Evolutionary conservation across 2,113 vertebrate species (phyloP).

Genomic region (Regulus satrapa): DNA sequence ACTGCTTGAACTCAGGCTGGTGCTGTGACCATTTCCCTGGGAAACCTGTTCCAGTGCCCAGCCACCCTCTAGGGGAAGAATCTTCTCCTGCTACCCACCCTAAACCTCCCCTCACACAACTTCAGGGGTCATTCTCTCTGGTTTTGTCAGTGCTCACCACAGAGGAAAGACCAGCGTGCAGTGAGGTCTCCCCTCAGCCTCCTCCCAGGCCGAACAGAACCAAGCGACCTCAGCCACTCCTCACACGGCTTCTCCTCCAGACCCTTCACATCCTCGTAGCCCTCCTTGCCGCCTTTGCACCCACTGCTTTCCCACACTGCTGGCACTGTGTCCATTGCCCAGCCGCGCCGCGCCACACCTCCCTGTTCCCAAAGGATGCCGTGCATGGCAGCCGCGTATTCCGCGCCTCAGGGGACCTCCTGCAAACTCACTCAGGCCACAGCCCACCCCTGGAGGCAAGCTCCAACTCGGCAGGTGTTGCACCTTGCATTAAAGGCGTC

Average conservation of each 20-base stretch:
- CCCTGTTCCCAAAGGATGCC: rapidly evolving
- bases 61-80: rapidly evolving
- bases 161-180: not conserved
- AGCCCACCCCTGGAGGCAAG: not conserved
- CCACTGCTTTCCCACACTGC: rapidly evolving
- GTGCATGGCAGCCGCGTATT: rapidly evolving
- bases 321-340: rapidly evolving
- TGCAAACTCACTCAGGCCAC: not conserved
- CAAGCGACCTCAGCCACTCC: rapidly evolving
- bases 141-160: rapidly evolving
- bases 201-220: not conserved
- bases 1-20: not conserved
- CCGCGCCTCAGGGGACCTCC: rapidly evolving
- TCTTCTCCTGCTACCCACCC: rapidly evolving
- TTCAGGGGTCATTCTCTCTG: rapidly evolving
- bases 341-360: not conserved
- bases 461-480: rapidly evolving
- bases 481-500: rapidly evolving
- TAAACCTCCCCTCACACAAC: rapidly evolving
- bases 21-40: not conserved
- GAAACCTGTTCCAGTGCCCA: not conserved
- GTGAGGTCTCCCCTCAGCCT: not conserved
- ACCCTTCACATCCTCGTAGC: rapidly evolving
- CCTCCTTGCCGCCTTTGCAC: rapidly evolving
- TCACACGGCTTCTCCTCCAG: rapidly evolving